Conservation (phyloP, 2,113 vertebrate species). For the Daubentonia madagascariensis region DNA sequence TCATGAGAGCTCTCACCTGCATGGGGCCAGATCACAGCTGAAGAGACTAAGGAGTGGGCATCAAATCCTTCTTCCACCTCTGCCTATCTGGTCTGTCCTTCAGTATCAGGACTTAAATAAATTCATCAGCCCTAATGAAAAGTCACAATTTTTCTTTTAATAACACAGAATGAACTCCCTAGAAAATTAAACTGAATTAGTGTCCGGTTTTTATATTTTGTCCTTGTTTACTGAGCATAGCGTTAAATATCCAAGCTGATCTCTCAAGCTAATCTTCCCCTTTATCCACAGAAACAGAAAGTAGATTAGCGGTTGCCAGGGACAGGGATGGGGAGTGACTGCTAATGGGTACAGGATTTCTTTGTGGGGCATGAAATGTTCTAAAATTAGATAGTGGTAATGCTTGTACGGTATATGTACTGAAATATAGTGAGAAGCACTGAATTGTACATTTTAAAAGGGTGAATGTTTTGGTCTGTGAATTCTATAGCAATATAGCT, state of each 20-base stretch:
- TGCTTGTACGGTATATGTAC: no score
- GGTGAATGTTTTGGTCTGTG: background rate
- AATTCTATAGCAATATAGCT: background rate
- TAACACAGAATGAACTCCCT: background rate
- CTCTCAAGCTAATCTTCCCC: background rate
- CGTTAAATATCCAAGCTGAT: background rate
- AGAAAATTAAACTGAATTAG: background rate
- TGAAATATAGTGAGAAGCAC: background rate
- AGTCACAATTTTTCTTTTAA: background rate
- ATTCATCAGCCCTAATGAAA: background rate
- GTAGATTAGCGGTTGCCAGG: background rate
- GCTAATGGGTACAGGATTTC: background rate
- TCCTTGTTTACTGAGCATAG: background rate
- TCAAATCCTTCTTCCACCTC: no score
- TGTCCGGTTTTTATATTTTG: background rate
- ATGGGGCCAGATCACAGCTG: rapidly evolving
- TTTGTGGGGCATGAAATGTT: background rate
- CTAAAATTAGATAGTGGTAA: background rate
- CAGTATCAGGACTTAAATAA: no score
- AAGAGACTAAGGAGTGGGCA: rapidly evolving
- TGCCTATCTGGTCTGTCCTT: rapidly evolving
- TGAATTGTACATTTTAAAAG: background rate
- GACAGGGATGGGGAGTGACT: background rate
- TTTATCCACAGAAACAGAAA: background rate
- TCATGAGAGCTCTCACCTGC: rapidly evolving